Percentiles rank a stretch among this genome's conserved stretches.
These are phyloP conservation scores for Drepana falcataria DNA, from an alignment of 2,888 invertebrate species.

Conservation along the genomic window DNA sequence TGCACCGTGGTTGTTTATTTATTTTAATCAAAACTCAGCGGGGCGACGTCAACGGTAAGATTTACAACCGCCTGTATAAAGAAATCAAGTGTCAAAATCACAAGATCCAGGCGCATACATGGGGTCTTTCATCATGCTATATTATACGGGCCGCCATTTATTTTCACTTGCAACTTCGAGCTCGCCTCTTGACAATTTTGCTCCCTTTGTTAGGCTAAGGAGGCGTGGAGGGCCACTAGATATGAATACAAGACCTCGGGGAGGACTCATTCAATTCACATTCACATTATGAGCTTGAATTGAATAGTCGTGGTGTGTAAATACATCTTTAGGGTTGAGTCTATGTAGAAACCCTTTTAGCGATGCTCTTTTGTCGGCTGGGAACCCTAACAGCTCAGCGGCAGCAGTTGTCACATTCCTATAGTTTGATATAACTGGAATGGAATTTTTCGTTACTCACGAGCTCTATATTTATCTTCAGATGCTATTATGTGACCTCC, in stretches of 20 bases:
- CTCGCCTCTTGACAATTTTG: slow-evolving; percentile 55
- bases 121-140: slow-evolving; percentile 39
- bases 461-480: not conserved
- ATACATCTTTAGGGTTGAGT: not conserved
- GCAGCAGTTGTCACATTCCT: not conserved
- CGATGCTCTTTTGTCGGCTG: not conserved
- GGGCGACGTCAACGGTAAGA: slow-evolving; percentile 29
- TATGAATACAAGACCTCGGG: slow-evolving; percentile 43
- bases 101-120: slow-evolving; percentile 39
- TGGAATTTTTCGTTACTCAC: too few relatives aligned
- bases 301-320: slow-evolving; percentile 9
- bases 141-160: slow-evolving; percentile 49
- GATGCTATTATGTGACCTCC: not conserved
- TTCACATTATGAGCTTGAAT: slow-evolving; percentile 20
- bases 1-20: slow-evolving; percentile 10
- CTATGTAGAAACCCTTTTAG: not conserved
- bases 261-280: slow-evolving; percentile 32
- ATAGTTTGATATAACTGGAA: too few relatives aligned
- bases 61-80: slow-evolving; percentile 53
- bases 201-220: slow-evolving; percentile 47
- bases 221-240: slow-evolving; percentile 39
- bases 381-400: not conserved
- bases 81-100: slow-evolving; percentile 68
- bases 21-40: slow-evolving; percentile 32
- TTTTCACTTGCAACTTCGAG: slow-evolving; percentile 49